Conservation (phyloP, 2,113 vertebrate genomes). For the Trogon melanurus region DNA sequence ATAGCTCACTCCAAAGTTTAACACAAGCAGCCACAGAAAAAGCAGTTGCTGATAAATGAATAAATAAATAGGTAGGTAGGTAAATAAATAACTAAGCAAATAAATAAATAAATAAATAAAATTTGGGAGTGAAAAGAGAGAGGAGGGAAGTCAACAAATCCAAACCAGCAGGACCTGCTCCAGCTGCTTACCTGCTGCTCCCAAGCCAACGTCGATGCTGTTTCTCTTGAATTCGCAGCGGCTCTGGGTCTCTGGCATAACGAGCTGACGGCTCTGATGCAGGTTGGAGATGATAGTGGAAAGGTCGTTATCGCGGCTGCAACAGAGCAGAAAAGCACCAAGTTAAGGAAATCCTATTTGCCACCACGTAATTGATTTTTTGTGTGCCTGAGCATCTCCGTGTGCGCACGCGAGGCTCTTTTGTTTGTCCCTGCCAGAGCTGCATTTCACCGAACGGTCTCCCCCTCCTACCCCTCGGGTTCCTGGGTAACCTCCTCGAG, state of each 20-base stretch:
- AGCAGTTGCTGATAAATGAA: background rate
- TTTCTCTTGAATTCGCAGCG: conserved; percentile 86
- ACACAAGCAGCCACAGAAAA: background rate
- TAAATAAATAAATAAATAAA: rapidly evolving
- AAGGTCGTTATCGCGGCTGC: conserved; percentile 93
- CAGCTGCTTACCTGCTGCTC: conserved; percentile 86
- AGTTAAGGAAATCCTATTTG: conserved; percentile 15
- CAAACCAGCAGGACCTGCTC: background rate
- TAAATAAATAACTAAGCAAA: rapidly evolving
- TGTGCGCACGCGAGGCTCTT: background rate
- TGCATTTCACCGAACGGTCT: background rate
- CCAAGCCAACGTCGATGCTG: conserved; percentile 78
- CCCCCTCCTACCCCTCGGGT: background rate
- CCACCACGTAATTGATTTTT: background rate
- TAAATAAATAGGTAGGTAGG: too few relatives aligned
- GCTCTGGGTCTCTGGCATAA: conserved; percentile 92
- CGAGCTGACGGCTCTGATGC: conserved; percentile 92
- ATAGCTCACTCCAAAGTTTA: rapidly evolving
- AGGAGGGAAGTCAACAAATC: background rate
- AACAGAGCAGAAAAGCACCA: conserved; percentile 41
- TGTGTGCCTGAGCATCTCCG: background rate
- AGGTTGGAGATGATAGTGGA: conserved; percentile 94
- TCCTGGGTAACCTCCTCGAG: background rate
- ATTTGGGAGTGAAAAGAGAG: background rate
- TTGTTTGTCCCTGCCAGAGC: background rate